Conservation (phyloP, 2,113 vertebrate genomes). For the Trachemys scripta region DNA sequence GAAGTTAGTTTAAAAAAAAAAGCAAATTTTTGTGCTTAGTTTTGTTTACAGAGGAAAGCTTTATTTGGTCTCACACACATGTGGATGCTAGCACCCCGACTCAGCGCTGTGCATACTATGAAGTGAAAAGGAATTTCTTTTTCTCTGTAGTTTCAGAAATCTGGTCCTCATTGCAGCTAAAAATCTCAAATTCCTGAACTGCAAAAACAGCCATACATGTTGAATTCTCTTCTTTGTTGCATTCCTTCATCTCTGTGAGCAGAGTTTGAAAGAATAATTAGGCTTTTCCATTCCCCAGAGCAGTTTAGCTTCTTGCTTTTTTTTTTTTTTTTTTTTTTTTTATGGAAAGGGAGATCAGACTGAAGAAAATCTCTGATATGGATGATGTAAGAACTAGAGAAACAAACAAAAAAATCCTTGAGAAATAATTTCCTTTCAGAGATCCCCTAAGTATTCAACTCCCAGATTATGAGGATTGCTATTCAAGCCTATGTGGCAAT, state of each 20-base stretch:
- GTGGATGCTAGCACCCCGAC: rapidly evolving
- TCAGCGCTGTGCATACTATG: neutral
- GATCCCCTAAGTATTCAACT: neutral
- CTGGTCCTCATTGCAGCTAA: neutral
- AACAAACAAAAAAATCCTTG: neutral
- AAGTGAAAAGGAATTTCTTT: neutral
- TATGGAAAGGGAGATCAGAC: neutral
- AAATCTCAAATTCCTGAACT: neutral
- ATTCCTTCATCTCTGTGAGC: neutral
- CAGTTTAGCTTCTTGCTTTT: neutral
- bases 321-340: neutral
- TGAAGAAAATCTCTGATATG: neutral
- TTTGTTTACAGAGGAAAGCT: neutral
- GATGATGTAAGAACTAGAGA: neutral
- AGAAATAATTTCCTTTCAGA: constrained; percentile 13
- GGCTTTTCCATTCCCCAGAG: neutral
- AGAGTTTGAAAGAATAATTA: neutral
- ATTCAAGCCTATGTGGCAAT: neutral
- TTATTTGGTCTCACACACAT: neutral
- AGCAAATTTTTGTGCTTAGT: neutral
- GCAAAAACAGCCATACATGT: neutral
- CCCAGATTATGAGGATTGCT: neutral
- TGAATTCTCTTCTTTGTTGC: neutral
- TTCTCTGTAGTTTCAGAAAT: neutral
- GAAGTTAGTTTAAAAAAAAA: neutral